A percentile compares a stretch with the other conserved stretches of the same genome.
Evolutionary conservation across 2,797 vertebrate genomes (phyloP).

Genomic region (Ammospiza maritima): DNA sequence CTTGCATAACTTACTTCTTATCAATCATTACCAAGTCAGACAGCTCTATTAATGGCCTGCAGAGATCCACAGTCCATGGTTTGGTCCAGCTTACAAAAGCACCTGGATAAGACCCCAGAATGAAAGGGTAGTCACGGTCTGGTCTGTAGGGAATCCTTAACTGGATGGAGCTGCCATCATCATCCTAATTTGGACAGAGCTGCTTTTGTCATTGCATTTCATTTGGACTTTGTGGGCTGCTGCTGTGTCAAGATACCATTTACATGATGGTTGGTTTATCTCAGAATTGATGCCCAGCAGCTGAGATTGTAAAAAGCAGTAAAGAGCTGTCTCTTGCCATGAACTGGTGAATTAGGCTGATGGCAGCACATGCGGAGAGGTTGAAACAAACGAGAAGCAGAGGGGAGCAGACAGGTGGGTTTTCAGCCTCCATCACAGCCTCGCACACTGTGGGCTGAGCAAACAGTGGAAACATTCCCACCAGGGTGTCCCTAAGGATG

Average conservation of each 20-base stretch:
- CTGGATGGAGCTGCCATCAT: neutral
- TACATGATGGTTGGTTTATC: neutral
- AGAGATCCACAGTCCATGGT: neutral
- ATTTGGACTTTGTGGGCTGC: neutral
- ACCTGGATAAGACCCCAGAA: neutral
- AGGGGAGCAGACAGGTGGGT: neutral
- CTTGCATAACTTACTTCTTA: neutral
- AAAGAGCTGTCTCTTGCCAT: neutral
- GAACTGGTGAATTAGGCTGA: neutral
- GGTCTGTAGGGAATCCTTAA: neutral
- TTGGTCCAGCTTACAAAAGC: neutral
- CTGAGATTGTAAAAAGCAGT: neutral
- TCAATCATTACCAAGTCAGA: neutral
- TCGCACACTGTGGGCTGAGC: neutral
- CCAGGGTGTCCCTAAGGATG: neutral
- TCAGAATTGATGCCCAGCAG: neutral
- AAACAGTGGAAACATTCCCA: neutral
- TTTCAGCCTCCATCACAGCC: neutral
- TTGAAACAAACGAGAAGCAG: neutral
- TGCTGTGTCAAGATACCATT: neutral
- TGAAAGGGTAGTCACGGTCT: neutral
- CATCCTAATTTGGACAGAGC: neutral
- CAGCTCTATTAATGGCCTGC: neutral
- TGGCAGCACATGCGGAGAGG: accelerated
- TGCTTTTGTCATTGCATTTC: neutral